Evolutionary conservation across 2,113 vertebrate genomes (phyloP), one percentile per base, ranked within the genome.

Genomic region (Cacatua alba): DNA sequence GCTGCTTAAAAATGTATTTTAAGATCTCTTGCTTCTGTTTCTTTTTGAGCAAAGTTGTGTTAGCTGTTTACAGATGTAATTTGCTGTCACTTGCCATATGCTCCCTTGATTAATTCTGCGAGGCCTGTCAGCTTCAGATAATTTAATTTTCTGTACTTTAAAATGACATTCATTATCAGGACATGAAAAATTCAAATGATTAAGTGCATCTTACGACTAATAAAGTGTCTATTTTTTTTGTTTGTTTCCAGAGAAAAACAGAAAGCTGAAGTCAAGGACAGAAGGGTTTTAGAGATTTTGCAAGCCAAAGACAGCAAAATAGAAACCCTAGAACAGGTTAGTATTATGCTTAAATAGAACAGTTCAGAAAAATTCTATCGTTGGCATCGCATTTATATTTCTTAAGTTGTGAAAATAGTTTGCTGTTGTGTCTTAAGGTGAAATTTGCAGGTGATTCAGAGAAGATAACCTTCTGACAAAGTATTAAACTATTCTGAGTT

Each of bases 181-280:
- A 97, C 96, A 76, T 98, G 74, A 96, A 95, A 97, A 96, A 97
- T 97, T 97, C 89, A 96, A 94, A 97, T 94, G 49, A 97, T 96
- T 97, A 96, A 82, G 68, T 96, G 79, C 88, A 96, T 97, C 92
- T 97, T 96, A 96, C 97, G 63, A 92, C 82, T 97, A 97, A 98
- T 96, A 97, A 97, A 96, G 77, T 96, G 18, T 98, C 60, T 94
- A 15, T 85, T 84, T 95, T 82, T 89, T 95, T 86, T 86, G 83
- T 92, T 97, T 97, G 53, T 96, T 97, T 97, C 43, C 86, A 99
- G 99, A 95, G 99, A 99, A 98, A 99, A 99, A 96, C 98, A 98
- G 94, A 99, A 99, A 98, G 98, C 98, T 79, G 99, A 99, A 98
- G 96, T 98, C 84, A 99, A 99, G 98, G 99, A 99, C 98, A 97